phyloP scores from a whole-genome alignment of 2,888 invertebrate genomes.

The Rhingia campestris region DNA sequence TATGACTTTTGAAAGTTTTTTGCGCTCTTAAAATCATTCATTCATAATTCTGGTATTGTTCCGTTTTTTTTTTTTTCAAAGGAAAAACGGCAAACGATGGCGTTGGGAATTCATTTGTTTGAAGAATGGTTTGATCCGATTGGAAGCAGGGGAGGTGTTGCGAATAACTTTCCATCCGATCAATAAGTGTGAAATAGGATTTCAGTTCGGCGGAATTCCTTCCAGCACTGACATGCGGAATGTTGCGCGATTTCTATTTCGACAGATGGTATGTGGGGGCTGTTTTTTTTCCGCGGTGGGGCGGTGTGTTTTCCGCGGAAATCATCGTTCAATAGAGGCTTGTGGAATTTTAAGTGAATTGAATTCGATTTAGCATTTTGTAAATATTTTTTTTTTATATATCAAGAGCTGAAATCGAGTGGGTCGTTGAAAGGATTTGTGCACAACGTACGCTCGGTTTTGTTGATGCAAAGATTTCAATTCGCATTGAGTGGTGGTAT shows the following conservation, averaged over 20 bases:
- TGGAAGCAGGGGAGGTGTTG: background rate
- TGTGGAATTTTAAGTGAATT: slow-evolving; percentile 68
- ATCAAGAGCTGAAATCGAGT: slow-evolving; percentile 15
- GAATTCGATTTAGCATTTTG: slow-evolving; percentile 24
- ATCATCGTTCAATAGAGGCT: slow-evolving; percentile 39
- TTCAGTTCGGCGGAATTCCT: slow-evolving; percentile 34
- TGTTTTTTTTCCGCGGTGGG: background rate
- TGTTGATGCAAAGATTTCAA: slow-evolving; percentile 4
- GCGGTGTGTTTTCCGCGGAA: slow-evolving; percentile 16
- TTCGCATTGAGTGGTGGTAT: slow-evolving; percentile 3
- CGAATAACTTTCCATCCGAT: slow-evolving; percentile 58
- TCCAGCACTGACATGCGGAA: slow-evolving; percentile 19
- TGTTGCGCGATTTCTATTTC: slow-evolving; percentile 13
- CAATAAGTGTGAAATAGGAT: slow-evolving; percentile 71
- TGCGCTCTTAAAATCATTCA: slow-evolving; percentile 1
- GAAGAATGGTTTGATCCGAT: background rate
- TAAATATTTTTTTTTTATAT: background rate
- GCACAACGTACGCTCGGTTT: background rate
- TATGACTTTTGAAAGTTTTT: slow-evolving; percentile 33
- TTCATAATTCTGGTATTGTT: slow-evolving; percentile 25
- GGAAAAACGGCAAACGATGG: background rate
- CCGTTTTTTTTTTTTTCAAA: background rate
- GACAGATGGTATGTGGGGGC: slow-evolving; percentile 46
- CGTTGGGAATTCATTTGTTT: slow-evolving; percentile 19
- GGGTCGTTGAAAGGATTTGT: slow-evolving; percentile 14